Conservation (phyloP, 1,140 invertebrate genomes). For the Thaumetopoea pityocampa region DNA sequence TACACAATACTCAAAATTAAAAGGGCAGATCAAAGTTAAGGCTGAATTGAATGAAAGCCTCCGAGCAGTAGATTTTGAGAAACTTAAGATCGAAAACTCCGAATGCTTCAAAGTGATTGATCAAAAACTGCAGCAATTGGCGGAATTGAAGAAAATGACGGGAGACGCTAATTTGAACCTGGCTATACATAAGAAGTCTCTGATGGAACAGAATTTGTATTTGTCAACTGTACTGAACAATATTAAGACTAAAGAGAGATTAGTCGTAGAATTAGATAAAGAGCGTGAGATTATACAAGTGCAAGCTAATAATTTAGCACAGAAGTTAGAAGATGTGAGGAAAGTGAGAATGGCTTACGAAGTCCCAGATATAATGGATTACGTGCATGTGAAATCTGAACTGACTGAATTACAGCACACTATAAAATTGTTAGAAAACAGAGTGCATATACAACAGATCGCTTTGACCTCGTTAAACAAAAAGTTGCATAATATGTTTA, state of each 20-base stretch:
- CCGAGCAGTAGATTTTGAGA: constrained; percentile 75
- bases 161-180: constrained; percentile 70
- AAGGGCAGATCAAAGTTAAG: constrained; percentile 65
- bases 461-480: constrained; percentile 46
- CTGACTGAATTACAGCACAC: constrained; percentile 66
- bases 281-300: constrained; percentile 38
- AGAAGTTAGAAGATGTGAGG: constrained; percentile 47
- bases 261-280: constrained; percentile 37
- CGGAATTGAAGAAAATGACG: constrained; percentile 69
- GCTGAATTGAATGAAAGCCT: constrained; percentile 70
- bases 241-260: constrained; percentile 41
- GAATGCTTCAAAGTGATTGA: constrained; percentile 65
- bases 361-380: constrained; percentile 77
- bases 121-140: constrained; percentile 61
- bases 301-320: constrained; percentile 43
- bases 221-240: constrained; percentile 46
- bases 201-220: constrained; percentile 59
- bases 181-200: constrained; percentile 66
- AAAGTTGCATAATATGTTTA: constrained; percentile 35
- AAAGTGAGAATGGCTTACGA: constrained; percentile 54
- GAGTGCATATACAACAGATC: constrained; percentile 67
- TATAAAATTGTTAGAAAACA: constrained; percentile 70
- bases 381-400: constrained; percentile 72
- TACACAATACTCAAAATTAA: constrained; percentile 65
- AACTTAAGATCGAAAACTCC: constrained; percentile 75